Conservation (phyloP, 2,113 vertebrate genomes). For the Dendrocopos noguchii region DNA sequence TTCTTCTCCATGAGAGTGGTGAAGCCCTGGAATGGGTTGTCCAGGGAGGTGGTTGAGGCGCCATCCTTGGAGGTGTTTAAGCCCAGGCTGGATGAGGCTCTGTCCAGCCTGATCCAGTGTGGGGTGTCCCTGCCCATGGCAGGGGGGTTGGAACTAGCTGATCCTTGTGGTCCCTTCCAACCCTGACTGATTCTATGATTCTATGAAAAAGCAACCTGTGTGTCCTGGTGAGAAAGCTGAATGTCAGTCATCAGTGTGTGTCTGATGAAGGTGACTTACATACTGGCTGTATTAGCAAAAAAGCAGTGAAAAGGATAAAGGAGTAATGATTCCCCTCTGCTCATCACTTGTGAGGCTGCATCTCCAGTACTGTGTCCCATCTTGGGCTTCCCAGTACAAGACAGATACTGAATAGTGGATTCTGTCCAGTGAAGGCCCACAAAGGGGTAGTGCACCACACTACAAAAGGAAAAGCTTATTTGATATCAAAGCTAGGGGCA, state of each 20-base stretch:
- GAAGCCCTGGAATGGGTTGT: too few relatives aligned
- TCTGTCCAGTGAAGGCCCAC: not conserved
- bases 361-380: not conserved
- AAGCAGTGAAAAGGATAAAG: not conserved
- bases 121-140: too few relatives aligned
- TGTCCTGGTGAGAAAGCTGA: not conserved
- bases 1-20: too few relatives aligned
- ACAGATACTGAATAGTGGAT: not conserved
- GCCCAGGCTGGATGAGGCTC: too few relatives aligned
- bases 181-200: too few relatives aligned
- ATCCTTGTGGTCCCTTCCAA: too few relatives aligned
- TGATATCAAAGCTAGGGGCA: not conserved
- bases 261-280: not conserved
- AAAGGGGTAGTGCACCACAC: not conserved
- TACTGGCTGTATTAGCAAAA: not conserved
- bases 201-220: not conserved
- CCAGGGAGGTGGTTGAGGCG: too few relatives aligned
- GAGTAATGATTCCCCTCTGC: not conserved
- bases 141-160: too few relatives aligned
- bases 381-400: not conserved
- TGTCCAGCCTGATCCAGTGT: too few relatives aligned
- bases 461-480: not conserved
- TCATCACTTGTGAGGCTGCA: not conserved
- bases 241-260: not conserved
- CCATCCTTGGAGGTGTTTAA: too few relatives aligned